These are phyloP conservation scores for Pandemis cinnamomeana DNA, from an alignment of 2,888 invertebrate species.

Conservation along the genomic window DNA sequence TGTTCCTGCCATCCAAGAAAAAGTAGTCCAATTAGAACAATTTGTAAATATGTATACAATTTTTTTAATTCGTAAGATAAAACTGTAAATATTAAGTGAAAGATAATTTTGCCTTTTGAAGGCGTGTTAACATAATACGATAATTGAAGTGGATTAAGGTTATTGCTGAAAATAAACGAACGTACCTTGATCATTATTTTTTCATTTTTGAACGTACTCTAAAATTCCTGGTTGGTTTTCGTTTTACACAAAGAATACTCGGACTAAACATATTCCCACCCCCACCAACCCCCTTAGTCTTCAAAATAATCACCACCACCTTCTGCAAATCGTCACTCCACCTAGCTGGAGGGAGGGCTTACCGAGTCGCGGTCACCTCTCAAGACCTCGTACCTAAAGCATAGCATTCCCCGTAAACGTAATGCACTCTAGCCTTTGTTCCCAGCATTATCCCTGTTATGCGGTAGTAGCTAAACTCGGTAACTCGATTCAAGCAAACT, in stretches of 20 bases:
- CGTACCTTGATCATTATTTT: no score
- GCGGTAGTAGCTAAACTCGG: slow-evolving; percentile 6
- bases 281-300: no score
- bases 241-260: no score
- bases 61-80: neutral
- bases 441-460: slow-evolving; percentile 8
- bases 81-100: slow-evolving; percentile 2
- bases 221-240: no score
- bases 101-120: neutral
- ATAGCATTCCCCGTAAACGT: neutral
- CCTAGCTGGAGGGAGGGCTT: no score
- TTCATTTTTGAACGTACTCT: no score
- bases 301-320: no score
- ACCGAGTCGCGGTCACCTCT: no score
- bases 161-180: no score
- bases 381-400: neutral
- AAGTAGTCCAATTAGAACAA: neutral
- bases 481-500: slow-evolving; percentile 14
- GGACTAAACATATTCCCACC: no score
- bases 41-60: neutral
- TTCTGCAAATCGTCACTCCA: no score
- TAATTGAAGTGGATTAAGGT: neutral
- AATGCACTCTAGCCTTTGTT: neutral
- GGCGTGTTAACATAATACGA: neutral
- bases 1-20: slow-evolving; percentile 38